Evolutionary conservation across 2,888 invertebrate genomes (phyloP), one percentile per base, ranked within the genome.

Genomic region (Argynnis bischoffii): DNA sequence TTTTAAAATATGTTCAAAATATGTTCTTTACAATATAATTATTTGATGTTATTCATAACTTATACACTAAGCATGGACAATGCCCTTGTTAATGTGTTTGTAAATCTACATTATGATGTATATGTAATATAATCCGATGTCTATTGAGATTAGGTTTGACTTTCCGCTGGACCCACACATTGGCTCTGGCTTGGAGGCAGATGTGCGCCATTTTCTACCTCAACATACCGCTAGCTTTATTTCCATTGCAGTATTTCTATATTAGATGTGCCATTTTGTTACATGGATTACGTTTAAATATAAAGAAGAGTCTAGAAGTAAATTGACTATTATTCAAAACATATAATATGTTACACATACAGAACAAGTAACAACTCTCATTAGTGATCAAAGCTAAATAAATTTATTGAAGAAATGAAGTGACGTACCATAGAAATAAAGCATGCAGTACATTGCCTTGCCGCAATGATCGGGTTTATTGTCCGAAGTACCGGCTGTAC

Each of bases 401-500:
- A 6, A 51, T 18, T 35, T 8, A 16, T 18, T 18, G 8, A 18
- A 53, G 21, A 8, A 13, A 53, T 18, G 6, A n/a, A 16, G 6
- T 16, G 8, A 51, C 11, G 6, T 51, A 48, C 6, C 6, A 50
- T 50, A 16, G 15, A 41, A 53, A 35, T 18, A 61, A 61, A 61
- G 51, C 51, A 61, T 35, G 51, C n/a, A 41, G 64, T 78, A 82
- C 64, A 63, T 55, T 56, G 55, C 53, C 26, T 55, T 64, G 31
- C 35, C 59, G 59, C 60, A 67, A 70, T 67, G 73, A 68, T 70
- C 77, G 77, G 77, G 86, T 87, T 89, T 89, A 90, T 90, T 90
- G 91, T 91, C 91, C 91, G 90, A 88, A 86, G 86, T 84, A 85
- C 87, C 88, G 90, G 86, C 89, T 90, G 89, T 90, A 90, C 89